Evolutionary conservation across 2,113 vertebrate genomes (phyloP).

Genomic region (Perca schrenkii): DNA sequence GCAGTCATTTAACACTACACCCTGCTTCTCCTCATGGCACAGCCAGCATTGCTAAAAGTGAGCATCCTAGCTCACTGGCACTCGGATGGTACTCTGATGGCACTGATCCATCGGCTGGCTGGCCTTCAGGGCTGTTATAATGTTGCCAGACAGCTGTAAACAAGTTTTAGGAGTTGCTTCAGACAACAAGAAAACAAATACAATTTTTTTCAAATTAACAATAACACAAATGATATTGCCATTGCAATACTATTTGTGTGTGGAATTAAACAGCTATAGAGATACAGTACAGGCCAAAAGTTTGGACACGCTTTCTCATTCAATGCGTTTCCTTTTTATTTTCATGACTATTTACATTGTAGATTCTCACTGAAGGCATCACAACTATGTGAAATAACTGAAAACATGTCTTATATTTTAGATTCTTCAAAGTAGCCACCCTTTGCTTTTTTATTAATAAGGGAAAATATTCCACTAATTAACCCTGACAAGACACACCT

Average conservation of each 20-base stretch:
- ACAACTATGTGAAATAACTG: too few relatives aligned
- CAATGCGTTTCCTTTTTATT: too few relatives aligned
- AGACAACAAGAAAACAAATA: neutral
- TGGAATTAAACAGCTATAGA: conserved; percentile 4
- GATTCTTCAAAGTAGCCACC: too few relatives aligned
- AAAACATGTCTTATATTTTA: too few relatives aligned
- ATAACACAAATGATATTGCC: neutral
- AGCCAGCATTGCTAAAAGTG: conserved; percentile 26
- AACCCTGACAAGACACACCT: too few relatives aligned
- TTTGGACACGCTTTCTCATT: too few relatives aligned
- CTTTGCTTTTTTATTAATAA: too few relatives aligned
- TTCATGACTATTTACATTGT: too few relatives aligned
- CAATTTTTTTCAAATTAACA: neutral
- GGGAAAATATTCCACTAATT: too few relatives aligned
- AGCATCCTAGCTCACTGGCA: conserved; percentile 20
- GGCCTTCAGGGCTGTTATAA: conserved; percentile 15
- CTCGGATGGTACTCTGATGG: conserved; percentile 29
- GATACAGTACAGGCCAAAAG: too few relatives aligned
- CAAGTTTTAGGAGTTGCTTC: conserved; percentile 19
- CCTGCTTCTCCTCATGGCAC: conserved; percentile 15
- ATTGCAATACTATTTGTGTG: neutral
- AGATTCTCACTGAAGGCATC: too few relatives aligned
- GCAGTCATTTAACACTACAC: conserved; percentile 35
- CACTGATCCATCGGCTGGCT: conserved; percentile 11
- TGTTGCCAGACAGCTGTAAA: conserved; percentile 31